phyloP scores from a whole-genome alignment of 92 coral and sea anemone genomes.

The Zoanthus solanderi region DNA sequence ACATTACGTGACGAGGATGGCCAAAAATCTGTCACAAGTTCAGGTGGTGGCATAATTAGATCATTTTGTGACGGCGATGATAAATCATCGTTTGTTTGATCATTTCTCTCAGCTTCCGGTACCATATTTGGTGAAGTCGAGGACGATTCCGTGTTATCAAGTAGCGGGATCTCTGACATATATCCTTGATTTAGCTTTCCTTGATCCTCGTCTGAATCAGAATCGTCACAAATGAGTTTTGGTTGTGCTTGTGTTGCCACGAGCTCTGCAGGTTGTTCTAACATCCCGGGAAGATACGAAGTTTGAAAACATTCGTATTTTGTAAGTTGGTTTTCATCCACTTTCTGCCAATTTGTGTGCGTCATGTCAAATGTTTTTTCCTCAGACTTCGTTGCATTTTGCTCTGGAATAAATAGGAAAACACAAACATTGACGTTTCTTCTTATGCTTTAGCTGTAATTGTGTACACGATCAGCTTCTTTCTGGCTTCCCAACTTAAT shows the following conservation, averaged over 20 bases:
- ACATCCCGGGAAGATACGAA: conserved; percentile 47
- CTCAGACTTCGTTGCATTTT: neutral
- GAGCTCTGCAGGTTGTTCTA: conserved; percentile 1
- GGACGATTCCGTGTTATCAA: neutral
- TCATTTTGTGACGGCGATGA: neutral
- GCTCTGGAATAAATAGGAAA: neutral
- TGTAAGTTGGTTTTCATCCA: conserved; percentile 45
- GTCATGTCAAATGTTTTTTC: conserved; percentile 52
- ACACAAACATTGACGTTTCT: neutral
- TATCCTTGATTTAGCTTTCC: conserved; percentile 35
- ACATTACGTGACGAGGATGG: neutral
- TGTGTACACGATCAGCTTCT: too few species aligned
- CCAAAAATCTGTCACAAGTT: neutral
- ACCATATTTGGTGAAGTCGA: neutral
- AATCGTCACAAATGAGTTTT: conserved; percentile 53
- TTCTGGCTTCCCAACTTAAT: too few species aligned
- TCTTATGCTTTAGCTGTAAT: too few species aligned
- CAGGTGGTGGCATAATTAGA: conserved; percentile 4
- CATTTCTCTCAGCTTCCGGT: conserved; percentile 1
- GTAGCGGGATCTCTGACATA: conserved; percentile 7
- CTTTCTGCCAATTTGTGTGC: conserved; percentile 49
- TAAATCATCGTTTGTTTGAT: neutral
- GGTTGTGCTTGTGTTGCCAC: conserved; percentile 22
- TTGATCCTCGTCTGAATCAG: conserved; percentile 48
- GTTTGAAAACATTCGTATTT: conserved; percentile 63